Evolutionary conservation across 23 tunicate species (phyloP), one percentile per base, ranked within the genome.

Genomic region (Aplidium turbinatum): DNA sequence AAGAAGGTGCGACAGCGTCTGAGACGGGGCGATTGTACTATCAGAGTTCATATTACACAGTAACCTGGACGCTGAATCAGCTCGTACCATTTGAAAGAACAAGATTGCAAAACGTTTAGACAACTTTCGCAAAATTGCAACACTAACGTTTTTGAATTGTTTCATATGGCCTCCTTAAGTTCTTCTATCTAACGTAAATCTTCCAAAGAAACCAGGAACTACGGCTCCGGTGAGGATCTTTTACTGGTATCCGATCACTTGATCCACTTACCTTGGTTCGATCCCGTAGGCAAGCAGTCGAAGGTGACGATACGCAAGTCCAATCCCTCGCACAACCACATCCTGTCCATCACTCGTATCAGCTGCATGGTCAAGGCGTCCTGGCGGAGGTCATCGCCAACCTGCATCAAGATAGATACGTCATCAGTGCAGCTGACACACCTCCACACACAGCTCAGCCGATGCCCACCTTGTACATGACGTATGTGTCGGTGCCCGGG

Each of bases 341-440:
- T 73, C 31, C 76, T 54, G 23, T 91, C 97, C 86, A 91, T 91
- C 26, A 84, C 83, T 11, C 83, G 73, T 7, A 91, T 87, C 78
- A 91, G 78, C 47, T 91, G 97, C 97, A 91, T 91, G 4, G 97
- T 91, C 30, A 91, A 63, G 3, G 89, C 91, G 51, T 91, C 97
- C 67, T 91, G 97, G 32, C 97, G 34, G 31, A 91, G 53, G 46
- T 91, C 97, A 38, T 91, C 97, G 19, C 97, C 97, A 45, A 91
- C 87, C 97, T 91, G 63, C 27, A 45, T 35, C 27, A 78, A 60
- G 3, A 58, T 31, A 81, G 33, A 40, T 28, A n/a, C n/a, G n/a
- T n/a, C n/a, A n/a, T n/a, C n/a, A n/a, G n/a, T n/a, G n/a, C n/a
- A 20, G 7, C 21, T 20, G 63, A 56, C 20, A 20, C 21, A 9